Evolutionary conservation across 2,888 invertebrate genomes (phyloP).

Genomic region (Tetranychus truncatus): DNA sequence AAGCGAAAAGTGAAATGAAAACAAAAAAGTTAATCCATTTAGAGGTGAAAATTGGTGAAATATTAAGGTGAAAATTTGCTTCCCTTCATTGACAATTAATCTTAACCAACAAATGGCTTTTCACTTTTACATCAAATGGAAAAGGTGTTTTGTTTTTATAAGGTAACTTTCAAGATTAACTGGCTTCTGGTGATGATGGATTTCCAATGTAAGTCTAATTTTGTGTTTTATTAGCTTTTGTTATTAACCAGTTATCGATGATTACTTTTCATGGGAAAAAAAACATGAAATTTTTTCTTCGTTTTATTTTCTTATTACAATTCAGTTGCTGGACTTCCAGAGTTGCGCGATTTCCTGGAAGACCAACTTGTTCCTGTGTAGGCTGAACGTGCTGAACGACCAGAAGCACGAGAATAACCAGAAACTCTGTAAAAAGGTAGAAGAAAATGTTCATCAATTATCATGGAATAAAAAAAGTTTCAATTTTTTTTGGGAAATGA

Average conservation of each 20-base stretch:
- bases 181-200: neutral
- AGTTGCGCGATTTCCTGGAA: conserved; percentile 21
- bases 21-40: too few relatives aligned
- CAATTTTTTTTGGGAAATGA: conserved; percentile 12
- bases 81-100: too few relatives aligned
- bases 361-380: conserved; percentile 27
- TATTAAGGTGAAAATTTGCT: too few relatives aligned
- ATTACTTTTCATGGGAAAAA: neutral
- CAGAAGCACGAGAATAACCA: conserved; percentile 26
- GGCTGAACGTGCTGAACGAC: conserved; percentile 20
- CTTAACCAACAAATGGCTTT: too few relatives aligned
- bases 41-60: too few relatives aligned
- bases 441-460: neutral
- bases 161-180: neutral
- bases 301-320: neutral
- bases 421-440: conserved; percentile 16
- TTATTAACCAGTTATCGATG: neutral
- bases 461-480: conserved; percentile 6
- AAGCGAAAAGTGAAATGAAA: too few relatives aligned
- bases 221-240: neutral
- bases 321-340: conserved; percentile 13
- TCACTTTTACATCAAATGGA: too few relatives aligned
- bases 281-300: neutral
- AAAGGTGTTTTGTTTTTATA: too few relatives aligned
- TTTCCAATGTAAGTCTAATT: neutral